Percentiles rank a stretch among this genome's conserved stretches.
These are phyloP conservation scores for Sericinus montela DNA, from an alignment of 2,888 invertebrate species.

Conservation along the genomic window DNA sequence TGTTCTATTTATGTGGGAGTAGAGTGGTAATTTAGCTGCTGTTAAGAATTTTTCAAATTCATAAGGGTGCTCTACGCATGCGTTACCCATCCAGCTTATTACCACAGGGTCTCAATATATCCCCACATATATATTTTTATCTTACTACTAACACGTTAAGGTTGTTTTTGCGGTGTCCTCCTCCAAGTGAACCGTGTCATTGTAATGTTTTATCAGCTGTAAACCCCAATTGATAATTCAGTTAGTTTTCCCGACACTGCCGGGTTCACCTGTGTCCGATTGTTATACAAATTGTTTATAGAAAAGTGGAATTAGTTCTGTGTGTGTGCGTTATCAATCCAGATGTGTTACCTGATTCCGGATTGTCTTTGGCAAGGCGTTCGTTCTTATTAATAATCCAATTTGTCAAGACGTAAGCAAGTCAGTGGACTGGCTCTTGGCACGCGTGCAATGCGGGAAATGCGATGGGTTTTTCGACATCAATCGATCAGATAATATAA, in stretches of 20 bases:
- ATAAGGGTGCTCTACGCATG: slow-evolving; percentile 57
- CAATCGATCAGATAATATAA: no score
- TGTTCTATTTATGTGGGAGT: slow-evolving; percentile 26
- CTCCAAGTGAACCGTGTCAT: slow-evolving; percentile 48
- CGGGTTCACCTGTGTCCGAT: slow-evolving; percentile 48
- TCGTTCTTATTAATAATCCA: not conserved
- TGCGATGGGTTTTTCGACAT: not conserved
- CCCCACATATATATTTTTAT: slow-evolving; percentile 27
- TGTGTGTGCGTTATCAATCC: not conserved
- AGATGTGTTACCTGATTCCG: not conserved
- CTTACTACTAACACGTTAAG: slow-evolving; percentile 47
- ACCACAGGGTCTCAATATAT: slow-evolving; percentile 40
- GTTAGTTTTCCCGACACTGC: slow-evolving; percentile 53
- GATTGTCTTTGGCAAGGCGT: not conserved
- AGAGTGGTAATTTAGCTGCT: slow-evolving; percentile 32
- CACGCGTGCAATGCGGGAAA: not conserved
- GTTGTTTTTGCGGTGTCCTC: slow-evolving; percentile 40
- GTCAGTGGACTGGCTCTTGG: not conserved
- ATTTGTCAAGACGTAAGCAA: not conserved
- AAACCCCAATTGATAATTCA: slow-evolving; percentile 70
- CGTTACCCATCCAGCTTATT: slow-evolving; percentile 47
- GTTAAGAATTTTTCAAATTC: slow-evolving; percentile 39
- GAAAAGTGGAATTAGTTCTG: not conserved
- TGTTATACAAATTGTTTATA: slow-evolving; percentile 18
- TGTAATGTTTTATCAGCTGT: slow-evolving; percentile 71